Conservation (phyloP, 2,113 vertebrate genomes). For the Chaenogobius annularis region DNA sequence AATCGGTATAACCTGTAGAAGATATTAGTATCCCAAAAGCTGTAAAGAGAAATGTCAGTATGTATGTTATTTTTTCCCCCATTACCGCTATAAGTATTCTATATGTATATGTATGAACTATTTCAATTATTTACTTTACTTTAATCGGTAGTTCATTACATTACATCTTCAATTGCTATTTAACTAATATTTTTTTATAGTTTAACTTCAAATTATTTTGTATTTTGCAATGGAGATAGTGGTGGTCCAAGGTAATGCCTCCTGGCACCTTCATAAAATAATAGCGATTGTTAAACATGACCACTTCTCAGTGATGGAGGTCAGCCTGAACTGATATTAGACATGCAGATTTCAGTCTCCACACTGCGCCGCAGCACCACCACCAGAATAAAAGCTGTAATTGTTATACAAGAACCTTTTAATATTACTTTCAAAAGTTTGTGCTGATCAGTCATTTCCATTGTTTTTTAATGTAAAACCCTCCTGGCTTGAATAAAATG, state of each 20-base stretch:
- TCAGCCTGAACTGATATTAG: neutral
- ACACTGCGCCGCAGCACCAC: neutral
- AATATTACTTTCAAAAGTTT: neutral
- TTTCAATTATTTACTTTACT: no score
- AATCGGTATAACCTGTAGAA: no score
- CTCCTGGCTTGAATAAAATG: slow-evolving; percentile 2
- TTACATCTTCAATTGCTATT: no score
- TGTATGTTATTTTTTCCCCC: no score
- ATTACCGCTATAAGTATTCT: no score
- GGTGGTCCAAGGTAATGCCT: slow-evolving; percentile 1
- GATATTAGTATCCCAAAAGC: no score
- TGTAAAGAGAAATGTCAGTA: no score
- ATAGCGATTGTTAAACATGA: neutral
- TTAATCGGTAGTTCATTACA: no score
- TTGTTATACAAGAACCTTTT: neutral
- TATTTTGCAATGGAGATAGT: neutral
- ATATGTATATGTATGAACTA: no score
- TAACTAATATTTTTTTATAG: no score
- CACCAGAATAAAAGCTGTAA: neutral
- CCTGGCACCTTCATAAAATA: neutral
- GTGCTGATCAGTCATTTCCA: slow-evolving; percentile 2
- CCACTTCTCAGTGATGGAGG: neutral
- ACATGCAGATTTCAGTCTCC: slow-evolving; percentile 6
- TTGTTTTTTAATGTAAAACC: slow-evolving; percentile 9
- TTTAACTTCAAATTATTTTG: neutral